Evolutionary conservation across 2,888 invertebrate genomes (phyloP), one percentile per base, ranked within the genome.

Genomic region (Andrena chrysosceles): DNA sequence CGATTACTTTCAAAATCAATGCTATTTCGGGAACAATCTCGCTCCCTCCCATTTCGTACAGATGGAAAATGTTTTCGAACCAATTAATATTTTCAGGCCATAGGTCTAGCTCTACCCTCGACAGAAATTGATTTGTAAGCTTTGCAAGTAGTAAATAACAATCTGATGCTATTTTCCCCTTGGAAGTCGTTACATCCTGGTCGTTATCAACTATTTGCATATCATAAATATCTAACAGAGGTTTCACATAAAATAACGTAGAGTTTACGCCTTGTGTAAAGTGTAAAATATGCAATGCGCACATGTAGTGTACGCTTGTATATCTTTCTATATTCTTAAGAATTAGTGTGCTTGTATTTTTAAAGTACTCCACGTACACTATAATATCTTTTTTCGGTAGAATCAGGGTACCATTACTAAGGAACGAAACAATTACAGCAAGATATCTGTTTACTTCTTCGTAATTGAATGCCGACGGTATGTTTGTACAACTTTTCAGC

Each of bases 151-250:
- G 77, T 54, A 84, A 63, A 56, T 89, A 91, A 83, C 87, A 91
- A 71, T 91, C 88, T 0, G 89, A 87, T 4, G 81, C 74, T 31
- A 91, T 77, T 83, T 87, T 91, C 26, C 91, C 90, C 49, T 83
- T 89, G 33, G 74, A 72, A 77, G 77, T 75, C 64, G 67, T 29
- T 60, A 64, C 13, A 60, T 74, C 31, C 33, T 62, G 67, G 64
- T 74, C 26, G 29, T 70, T 56, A 62, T 62, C 33, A 52, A 59
- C 64, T 49, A 81, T 62, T 16, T 31, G 60, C 70, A 56, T 64
- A 10, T 60, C 20, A 29, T 56, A 67, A 29, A 66, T 73, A 33
- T 77, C 35, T 49, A 81, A 35, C 13, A 90, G 60, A 56, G 72
- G 26, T 52, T 71, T 5, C 42, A 48, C 10, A 52, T 77, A 84